Evolutionary conservation across 2,888 invertebrate genomes (phyloP).

Genomic region (Phrixothrix hirtus): DNA sequence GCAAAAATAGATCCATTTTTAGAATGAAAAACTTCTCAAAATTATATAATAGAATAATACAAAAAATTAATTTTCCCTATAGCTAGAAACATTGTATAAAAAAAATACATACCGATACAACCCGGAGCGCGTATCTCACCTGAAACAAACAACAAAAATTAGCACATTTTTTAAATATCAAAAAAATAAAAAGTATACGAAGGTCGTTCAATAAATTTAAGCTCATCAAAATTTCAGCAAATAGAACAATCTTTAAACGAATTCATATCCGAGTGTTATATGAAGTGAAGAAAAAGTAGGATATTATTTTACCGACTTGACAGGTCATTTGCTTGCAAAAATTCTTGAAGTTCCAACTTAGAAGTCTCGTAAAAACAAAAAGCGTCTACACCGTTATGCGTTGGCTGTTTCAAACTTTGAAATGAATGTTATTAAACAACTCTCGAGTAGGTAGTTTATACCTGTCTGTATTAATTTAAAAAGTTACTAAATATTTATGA

Average conservation of each 20-base stretch:
- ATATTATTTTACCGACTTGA: conserved; percentile 15
- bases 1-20: neutral
- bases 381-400: neutral
- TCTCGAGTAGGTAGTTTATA: no score
- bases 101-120: neutral
- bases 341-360: conserved; percentile 3
- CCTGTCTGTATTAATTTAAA: no score
- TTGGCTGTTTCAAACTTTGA: neutral
- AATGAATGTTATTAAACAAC: conserved; percentile 4
- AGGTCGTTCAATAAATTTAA: conserved; percentile 7
- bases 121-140: conserved; percentile 6
- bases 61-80: no score
- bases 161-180: neutral
- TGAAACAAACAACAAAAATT: conserved; percentile 7
- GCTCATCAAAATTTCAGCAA: conserved; percentile 14
- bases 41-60: no score
- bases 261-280: conserved; percentile 8
- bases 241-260: conserved; percentile 7
- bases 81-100: no score
- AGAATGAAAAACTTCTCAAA: no score
- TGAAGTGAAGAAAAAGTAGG: conserved; percentile 14
- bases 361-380: conserved; percentile 7
- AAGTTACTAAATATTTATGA: no score
- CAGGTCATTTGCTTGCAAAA: conserved; percentile 22
- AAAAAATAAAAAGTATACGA: conserved; percentile 2